Evolutionary conservation across 2,797 vertebrate genomes (phyloP).

Genomic region (Rhinella marina): DNA sequence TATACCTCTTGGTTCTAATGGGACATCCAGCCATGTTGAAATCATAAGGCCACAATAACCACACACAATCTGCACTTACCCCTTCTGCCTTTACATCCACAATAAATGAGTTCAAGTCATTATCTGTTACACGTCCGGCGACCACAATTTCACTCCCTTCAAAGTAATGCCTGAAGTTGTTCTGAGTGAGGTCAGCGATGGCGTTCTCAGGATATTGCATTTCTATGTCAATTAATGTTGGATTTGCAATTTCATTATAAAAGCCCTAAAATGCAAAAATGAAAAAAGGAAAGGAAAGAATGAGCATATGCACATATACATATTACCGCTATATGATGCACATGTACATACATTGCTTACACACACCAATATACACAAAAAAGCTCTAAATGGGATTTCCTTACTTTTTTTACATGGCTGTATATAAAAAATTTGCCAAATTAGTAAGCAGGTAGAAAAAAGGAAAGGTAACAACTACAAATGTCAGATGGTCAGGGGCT

Average conservation of each 20-base stretch:
- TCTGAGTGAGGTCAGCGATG: conserved; percentile 73
- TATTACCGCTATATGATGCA: too few species aligned
- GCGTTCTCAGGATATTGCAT: conserved; percentile 73
- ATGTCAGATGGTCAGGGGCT: too few species aligned
- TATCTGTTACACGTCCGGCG: conserved; percentile 73
- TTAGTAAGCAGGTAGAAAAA: too few species aligned
- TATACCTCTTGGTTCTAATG: not conserved
- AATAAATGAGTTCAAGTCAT: conserved; percentile 67
- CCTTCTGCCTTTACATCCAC: conserved; percentile 71
- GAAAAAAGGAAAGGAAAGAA: not conserved
- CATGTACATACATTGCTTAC: too few species aligned
- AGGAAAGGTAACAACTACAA: too few species aligned
- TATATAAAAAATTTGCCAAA: too few species aligned
- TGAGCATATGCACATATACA: too few species aligned
- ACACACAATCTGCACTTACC: not conserved
- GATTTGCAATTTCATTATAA: conserved; percentile 77
- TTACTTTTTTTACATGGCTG: too few species aligned
- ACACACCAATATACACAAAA: too few species aligned
- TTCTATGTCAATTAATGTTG: conserved; percentile 74
- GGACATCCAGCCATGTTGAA: not conserved
- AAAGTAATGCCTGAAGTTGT: conserved; percentile 74
- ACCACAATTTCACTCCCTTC: conserved; percentile 80
- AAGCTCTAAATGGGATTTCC: too few species aligned
- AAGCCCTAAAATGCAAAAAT: conserved; percentile 64
- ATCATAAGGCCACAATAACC: not conserved